Conservation (phyloP, 2,888 invertebrate species). For the Tetranychus truncatus region DNA sequence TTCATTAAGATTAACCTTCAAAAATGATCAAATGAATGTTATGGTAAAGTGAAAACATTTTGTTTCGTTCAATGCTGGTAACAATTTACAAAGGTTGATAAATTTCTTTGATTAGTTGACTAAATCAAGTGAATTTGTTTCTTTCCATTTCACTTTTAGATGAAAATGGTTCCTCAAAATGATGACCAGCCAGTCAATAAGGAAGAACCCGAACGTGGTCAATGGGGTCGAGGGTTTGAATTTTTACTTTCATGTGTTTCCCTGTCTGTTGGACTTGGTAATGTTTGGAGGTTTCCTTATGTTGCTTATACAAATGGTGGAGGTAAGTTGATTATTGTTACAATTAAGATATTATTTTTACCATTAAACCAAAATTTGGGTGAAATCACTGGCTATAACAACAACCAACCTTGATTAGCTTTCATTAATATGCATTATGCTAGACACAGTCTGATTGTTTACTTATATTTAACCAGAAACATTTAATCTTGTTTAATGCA, state of each 20-base stretch:
- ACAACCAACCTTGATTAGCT: too few species aligned
- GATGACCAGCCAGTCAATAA: neutral
- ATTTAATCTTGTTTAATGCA: too few species aligned
- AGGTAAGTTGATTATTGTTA: conserved; percentile 19
- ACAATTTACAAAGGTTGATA: neutral
- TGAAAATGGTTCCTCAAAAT: conserved; percentile 4
- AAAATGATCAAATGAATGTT: too few species aligned
- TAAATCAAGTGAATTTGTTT: neutral
- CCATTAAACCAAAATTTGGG: too few species aligned
- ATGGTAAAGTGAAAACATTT: too few species aligned
- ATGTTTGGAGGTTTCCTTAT: conserved; percentile 23
- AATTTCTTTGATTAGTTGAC: neutral
- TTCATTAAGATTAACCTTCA: too few species aligned
- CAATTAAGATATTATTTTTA: neutral
- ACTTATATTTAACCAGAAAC: too few species aligned
- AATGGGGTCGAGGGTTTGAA: conserved; percentile 25
- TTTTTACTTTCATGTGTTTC: conserved; percentile 26
- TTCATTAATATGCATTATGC: too few species aligned
- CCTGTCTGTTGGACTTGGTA: conserved; percentile 27
- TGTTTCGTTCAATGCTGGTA: too few species aligned
- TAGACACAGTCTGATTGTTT: too few species aligned
- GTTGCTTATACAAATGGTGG: conserved; percentile 27
- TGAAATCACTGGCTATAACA: too few species aligned
- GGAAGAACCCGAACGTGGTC: conserved; percentile 21
- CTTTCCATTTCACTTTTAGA: neutral